Base-by-base conservation (phyloP, 2,797 vertebrate genomes). In the Lindbergichthys nudifrons region DNA sequence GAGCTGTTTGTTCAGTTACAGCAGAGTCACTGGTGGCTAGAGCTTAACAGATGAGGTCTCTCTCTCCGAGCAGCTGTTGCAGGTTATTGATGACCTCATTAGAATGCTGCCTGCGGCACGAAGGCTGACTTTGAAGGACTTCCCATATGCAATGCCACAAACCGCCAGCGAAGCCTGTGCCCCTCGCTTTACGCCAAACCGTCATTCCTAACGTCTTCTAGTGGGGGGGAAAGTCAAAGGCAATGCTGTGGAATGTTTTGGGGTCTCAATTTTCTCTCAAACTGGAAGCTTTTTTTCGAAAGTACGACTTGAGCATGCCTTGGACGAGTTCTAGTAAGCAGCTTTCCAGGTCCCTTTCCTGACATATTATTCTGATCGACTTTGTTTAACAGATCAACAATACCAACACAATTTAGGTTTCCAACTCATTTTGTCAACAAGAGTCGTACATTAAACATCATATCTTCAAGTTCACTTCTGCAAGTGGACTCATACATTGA, bases 71-170 rank as follows among this genome's bases (percentile, higher is more conserved):
- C 96, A 97, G 96, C 96, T 97, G 96, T 95, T 96, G 92, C 92
- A 90, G 93, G 94, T 97, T 97, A 96, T 97, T 96, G 95, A 97
- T 96, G 96, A 95, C 93, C 95, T 96, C 95, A 96, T 97, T 96
- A 96, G 93, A 92, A 95, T 89, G 89, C 95, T 93, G 95, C 96
- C 94, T 87, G 94, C 84, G 91, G 95, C 94, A 91, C 50, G 59
- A 81, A 80, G 91, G 89, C 80, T 87, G 87, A 94, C 92, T 90
- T 79, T 94, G 93, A 94, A 91, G 91, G 93, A 84, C 93, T 94
- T 83, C 77, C 91, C 88, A 70, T 92, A 92, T 67, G 83, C 79
- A 87, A 82, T 79, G 79, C 77, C 87, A 89, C 87, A 89, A 93
- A 94, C 91, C 73, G 82, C 87, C 92, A 90, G 73, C 52, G 66